Percentiles rank a stretch among this genome's conserved stretches.
These are phyloP conservation scores for Macropus fuliginosus DNA, from an alignment of 2,797 vertebrate genomes.

Conservation along the genomic window DNA sequence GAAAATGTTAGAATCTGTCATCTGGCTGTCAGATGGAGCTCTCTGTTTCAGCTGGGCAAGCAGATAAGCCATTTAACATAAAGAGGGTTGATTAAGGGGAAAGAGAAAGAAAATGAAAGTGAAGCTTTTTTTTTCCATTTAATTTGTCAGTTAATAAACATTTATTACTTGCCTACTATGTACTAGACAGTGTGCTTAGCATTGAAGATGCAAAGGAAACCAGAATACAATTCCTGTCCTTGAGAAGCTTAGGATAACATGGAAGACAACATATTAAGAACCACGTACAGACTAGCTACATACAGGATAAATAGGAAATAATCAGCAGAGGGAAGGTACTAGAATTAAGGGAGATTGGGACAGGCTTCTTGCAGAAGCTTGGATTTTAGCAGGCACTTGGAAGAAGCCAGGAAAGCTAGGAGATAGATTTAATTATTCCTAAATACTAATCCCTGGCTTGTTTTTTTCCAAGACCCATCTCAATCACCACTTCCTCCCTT, in stretches of 20 bases:
- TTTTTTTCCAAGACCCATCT: background rate
- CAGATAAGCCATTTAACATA: background rate
- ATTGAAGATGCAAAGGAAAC: background rate
- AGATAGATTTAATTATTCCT: background rate
- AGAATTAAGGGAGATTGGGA: background rate
- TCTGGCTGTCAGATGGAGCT: background rate
- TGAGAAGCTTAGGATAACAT: background rate
- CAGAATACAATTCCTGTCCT: background rate
- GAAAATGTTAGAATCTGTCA: background rate
- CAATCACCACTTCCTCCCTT: background rate
- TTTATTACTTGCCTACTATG: background rate
- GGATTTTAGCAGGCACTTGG: background rate
- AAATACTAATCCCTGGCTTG: background rate
- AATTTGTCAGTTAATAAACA: background rate
- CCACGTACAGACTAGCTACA: background rate
- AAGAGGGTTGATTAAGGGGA: background rate
- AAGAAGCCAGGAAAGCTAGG: background rate
- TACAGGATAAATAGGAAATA: background rate
- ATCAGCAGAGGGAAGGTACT: background rate
- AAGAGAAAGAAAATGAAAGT: background rate
- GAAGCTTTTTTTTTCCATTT: background rate
- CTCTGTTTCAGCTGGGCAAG: background rate
- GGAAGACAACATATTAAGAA: background rate
- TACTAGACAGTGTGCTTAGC: background rate
- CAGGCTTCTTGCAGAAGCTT: background rate